phyloP scores from a whole-genome alignment of 2,113 vertebrate genomes.

The Regulus satrapa region DNA sequence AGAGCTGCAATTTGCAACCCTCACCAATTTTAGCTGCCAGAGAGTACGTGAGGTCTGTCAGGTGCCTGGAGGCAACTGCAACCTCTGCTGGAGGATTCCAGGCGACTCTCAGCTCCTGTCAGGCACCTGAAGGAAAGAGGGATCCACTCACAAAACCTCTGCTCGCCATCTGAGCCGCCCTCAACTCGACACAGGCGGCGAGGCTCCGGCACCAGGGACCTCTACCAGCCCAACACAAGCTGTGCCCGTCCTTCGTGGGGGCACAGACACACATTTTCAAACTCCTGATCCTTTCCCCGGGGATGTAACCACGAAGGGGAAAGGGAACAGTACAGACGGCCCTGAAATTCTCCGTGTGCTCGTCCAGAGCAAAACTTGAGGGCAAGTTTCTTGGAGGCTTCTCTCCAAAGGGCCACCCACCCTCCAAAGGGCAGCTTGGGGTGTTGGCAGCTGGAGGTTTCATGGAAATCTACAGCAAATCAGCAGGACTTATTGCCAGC shows the following conservation, averaged over 20 bases:
- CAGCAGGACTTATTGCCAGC: not conserved
- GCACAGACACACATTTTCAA: not conserved
- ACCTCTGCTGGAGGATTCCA: constrained; percentile 47
- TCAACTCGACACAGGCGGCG: not conserved
- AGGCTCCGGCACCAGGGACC: not conserved
- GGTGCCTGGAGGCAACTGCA: constrained; percentile 55
- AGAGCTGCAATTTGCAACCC: not conserved
- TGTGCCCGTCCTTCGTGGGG: not conserved
- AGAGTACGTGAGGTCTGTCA: constrained; percentile 43
- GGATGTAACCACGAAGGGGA: not conserved
- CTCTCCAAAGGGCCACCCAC: not conserved
- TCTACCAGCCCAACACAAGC: not conserved
- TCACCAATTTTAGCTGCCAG: not conserved
- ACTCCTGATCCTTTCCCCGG: fast-evolving
- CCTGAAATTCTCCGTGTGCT: not conserved
- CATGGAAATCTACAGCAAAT: not conserved
- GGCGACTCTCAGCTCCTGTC: not conserved
- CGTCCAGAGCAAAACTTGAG: not conserved
- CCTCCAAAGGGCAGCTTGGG: not conserved
- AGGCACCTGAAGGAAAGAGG: not conserved
- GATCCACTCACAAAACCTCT: not conserved
- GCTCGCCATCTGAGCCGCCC: not conserved
- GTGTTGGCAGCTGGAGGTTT: not conserved
- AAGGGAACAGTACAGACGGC: not conserved
- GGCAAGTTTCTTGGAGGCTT: not conserved